phyloP scores from a whole-genome alignment of 2,797 vertebrate species.

The Onychomys arenicola region DNA sequence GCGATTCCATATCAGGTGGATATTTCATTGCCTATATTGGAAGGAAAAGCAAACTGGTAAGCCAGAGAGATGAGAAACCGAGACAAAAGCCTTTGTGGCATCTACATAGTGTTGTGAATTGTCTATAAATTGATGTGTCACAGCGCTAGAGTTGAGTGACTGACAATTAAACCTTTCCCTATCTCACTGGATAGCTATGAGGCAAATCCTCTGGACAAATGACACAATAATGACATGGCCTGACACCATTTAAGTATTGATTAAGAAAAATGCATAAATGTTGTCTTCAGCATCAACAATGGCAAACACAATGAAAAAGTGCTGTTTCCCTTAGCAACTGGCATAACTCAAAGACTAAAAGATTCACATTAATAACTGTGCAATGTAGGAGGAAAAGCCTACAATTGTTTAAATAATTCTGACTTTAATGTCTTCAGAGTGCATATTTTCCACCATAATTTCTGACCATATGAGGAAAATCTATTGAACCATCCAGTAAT shows the following conservation, averaged over 20 bases:
- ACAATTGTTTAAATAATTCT: background rate
- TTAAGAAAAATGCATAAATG: constrained; percentile 41
- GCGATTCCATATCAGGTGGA: background rate
- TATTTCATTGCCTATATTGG: constrained; percentile 50
- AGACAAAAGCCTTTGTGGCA: constrained; percentile 45
- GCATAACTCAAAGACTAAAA: constrained; percentile 49
- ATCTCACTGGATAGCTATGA: constrained; percentile 23
- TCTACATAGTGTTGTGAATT: constrained; percentile 47
- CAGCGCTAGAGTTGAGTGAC: background rate
- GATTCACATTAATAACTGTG: background rate
- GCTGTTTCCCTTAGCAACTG: constrained; percentile 9
- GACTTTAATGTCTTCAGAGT: constrained; percentile 46
- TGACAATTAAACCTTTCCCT: constrained; percentile 29
- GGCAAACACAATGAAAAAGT: constrained; percentile 58
- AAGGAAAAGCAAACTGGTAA: constrained; percentile 68
- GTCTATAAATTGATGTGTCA: constrained; percentile 60
- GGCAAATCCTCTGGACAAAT: constrained; percentile 51
- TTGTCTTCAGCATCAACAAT: constrained; percentile 59
- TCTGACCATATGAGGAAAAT: constrained; percentile 32
- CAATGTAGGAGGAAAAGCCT: background rate
- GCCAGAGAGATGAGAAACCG: constrained; percentile 14
- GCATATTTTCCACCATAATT: background rate
- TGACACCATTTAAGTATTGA: constrained; percentile 47
- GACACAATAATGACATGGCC: background rate
- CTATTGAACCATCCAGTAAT: constrained; percentile 49